These are phyloP conservation scores for Valencia hispanica DNA, from an alignment of 2,797 vertebrate genomes.

Conservation along the genomic window DNA sequence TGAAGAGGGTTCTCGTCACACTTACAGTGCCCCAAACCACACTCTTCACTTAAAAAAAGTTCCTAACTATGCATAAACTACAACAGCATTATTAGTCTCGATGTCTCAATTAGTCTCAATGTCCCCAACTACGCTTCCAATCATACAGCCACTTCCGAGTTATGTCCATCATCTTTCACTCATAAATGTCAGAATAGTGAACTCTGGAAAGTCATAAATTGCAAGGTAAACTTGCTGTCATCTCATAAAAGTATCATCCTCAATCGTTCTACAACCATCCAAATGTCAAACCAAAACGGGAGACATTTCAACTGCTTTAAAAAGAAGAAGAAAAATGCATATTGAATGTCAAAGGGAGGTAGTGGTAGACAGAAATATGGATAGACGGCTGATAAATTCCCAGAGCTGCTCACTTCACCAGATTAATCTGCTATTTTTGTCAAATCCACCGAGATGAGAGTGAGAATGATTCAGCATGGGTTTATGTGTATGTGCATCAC, in stretches of 20 bases:
- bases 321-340: constrained; percentile 35
- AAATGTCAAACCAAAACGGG: constrained; percentile 57
- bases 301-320: constrained; percentile 25
- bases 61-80: constrained; percentile 35
- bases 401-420: constrained; percentile 70
- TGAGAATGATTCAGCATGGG: constrained; percentile 60
- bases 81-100: constrained; percentile 26
- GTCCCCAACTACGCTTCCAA: constrained; percentile 29
- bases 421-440: constrained; percentile 78
- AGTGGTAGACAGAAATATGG: constrained; percentile 29
- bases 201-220: constrained; percentile 37
- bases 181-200: constrained; percentile 3
- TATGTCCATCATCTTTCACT: constrained; percentile 24
- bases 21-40: constrained; percentile 2
- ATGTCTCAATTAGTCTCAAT: constrained; percentile 25
- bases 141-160: constrained; percentile 12
- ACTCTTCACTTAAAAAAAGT: constrained; percentile 30
- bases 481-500: constrained; percentile 17
- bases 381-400: constrained; percentile 58
- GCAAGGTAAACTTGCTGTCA: constrained; percentile 14
- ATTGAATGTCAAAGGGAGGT: constrained; percentile 38
- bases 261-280: constrained; percentile 16
- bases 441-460: constrained; percentile 68
- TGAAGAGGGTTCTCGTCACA: constrained; percentile 17
- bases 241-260: constrained; percentile 40